Conservation (phyloP, 2,888 invertebrate species). For the Salticus scenicus region DNA sequence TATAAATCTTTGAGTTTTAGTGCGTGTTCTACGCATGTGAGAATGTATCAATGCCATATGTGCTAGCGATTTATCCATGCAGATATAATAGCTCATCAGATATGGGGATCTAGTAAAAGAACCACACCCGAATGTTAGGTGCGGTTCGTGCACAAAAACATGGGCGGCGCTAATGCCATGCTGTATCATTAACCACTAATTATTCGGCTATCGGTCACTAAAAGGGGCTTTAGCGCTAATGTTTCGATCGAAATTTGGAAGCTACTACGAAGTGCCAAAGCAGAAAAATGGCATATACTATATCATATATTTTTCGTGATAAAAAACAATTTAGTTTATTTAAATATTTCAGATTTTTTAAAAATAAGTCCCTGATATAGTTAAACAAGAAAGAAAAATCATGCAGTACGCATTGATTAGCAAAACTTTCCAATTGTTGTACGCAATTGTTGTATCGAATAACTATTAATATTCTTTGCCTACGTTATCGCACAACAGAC, state of each 20-base stretch:
- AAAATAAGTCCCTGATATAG: too few relatives aligned
- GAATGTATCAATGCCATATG: neutral
- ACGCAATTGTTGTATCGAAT: too few relatives aligned
- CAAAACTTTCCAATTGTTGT: too few relatives aligned
- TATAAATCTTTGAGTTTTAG: neutral
- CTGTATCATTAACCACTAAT: conserved; percentile 70
- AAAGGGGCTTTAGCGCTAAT: conserved; percentile 47
- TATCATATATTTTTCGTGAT: too few relatives aligned
- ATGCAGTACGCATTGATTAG: too few relatives aligned
- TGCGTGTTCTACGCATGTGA: neutral
- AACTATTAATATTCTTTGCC: too few relatives aligned
- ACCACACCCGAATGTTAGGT: conserved; percentile 59
- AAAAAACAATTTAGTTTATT: too few relatives aligned
- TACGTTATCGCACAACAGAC: too few relatives aligned
- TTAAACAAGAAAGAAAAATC: too few relatives aligned
- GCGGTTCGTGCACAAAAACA: conserved; percentile 66
- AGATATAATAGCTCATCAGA: conserved; percentile 61
- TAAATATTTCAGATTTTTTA: too few relatives aligned
- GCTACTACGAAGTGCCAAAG: conserved; percentile 60
- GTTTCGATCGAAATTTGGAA: conserved; percentile 64
- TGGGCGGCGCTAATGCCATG: conserved; percentile 62
- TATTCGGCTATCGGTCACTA: conserved; percentile 64
- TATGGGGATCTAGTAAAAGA: conserved; percentile 22
- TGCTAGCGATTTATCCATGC: conserved; percentile 42
- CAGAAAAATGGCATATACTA: conserved; percentile 38